Evolutionary conservation across 1,140 invertebrate genomes (phyloP).

Genomic region (Chrysopa pallens): DNA sequence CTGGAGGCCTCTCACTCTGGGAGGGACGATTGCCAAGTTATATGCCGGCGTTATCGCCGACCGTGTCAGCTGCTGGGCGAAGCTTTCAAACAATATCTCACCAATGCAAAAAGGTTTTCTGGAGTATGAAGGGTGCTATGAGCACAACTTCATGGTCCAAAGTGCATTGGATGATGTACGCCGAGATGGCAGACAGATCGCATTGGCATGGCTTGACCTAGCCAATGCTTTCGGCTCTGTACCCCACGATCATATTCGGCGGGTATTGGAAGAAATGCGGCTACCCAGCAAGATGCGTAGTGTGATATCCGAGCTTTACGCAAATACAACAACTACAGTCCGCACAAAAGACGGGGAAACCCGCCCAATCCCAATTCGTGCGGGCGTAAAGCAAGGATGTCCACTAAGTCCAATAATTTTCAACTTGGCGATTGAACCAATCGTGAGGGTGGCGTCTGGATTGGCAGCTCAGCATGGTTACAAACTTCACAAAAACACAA

Average conservation of each 20-base stretch:
- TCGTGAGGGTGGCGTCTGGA: conserved; percentile 3
- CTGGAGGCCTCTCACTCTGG: conserved; percentile 18
- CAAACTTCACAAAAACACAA: neutral
- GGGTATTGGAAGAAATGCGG: conserved; percentile 3
- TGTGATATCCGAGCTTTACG: conserved; percentile 11
- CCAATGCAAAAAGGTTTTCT: conserved; percentile 17
- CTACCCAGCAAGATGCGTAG: conserved; percentile 2
- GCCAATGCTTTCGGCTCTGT: conserved; percentile 17
- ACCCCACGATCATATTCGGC: conserved; percentile 13
- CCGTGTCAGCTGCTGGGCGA: neutral
- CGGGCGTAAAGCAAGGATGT: conserved; percentile 22
- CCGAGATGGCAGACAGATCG: conserved; percentile 4
- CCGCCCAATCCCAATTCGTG: conserved; percentile 9
- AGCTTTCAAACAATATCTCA: conserved; percentile 5
- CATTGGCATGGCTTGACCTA: conserved; percentile 17
- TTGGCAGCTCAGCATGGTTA: conserved; percentile 5
- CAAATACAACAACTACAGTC: conserved; percentile 3
- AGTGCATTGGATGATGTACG: conserved; percentile 10
- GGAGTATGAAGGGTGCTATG: conserved; percentile 16
- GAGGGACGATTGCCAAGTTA: conserved; percentile 16
- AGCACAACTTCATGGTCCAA: conserved; percentile 20
- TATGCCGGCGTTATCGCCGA: conserved; percentile 12
- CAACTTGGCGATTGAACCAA: conserved; percentile 20
- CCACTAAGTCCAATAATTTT: conserved; percentile 22
- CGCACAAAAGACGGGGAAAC: conserved; percentile 3